Base-by-base conservation (phyloP, 1,140 invertebrate species). In the Atopsyche davidsoni region DNA sequence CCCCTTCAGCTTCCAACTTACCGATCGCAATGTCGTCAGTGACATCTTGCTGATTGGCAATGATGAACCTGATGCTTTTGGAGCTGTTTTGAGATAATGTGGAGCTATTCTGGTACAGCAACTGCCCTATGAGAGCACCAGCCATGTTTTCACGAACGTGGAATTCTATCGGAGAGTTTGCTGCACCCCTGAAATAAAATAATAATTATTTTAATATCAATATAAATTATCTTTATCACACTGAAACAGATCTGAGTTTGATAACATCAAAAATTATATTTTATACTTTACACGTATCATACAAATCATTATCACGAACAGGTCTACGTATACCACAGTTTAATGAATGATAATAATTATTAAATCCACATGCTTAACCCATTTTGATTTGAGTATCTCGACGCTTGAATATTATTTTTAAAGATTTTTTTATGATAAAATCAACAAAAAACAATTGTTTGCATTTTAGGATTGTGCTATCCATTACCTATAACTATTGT, bases 11-110 rank as follows among this genome's bases (percentile, higher is more conserved):
- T n/a, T n/a, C n/a, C n/a, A n/a, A n/a, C 36, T 49, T 76, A 49
- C 81, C 83, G 14, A 89, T 85, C 6, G 80, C 78, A 46, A 89
- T 86, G 60, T 80, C 75, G 61, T 88, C 84, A 1, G 80, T 74
- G 2, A 87, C 80, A 62, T 89, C 86, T 60, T 83, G 80, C 60
- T 88, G 83, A 70, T 89, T 88, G 21, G 85, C 85, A 40, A 89
- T 85, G 21, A 86, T 75, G 52, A 87, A 89, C 53, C 76, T 75
- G 19, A 85, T 60, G 19, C 53, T 68, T 53, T 73, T 74, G 14
- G 65, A 63, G 22, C 63, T 69, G 40, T 65, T 71, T 0, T 53
- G 46, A 4, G 59, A 43, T 7, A 64, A 46, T 39, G 64, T 68
- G 55, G 64, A 77, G 31, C 69, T 74, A 59, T 80, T 83, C 39